A percentile compares a stretch with the other conserved stretches of the same genome.
These are phyloP conservation scores for Periparus ater DNA, from an alignment of 2,797 vertebrate species.

Conservation along the genomic window DNA sequence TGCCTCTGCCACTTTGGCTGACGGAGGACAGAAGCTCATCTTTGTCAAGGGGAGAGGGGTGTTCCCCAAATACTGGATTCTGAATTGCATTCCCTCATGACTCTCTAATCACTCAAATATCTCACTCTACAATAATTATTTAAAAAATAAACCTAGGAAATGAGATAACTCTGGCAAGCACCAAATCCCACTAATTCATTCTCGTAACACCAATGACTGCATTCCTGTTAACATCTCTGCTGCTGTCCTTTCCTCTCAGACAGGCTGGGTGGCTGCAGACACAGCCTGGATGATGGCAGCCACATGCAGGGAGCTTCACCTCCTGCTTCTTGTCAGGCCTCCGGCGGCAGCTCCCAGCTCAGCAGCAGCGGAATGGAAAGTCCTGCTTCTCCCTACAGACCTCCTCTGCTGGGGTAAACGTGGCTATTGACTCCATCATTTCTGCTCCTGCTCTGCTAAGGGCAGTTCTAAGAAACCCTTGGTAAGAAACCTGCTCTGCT, in stretches of 20 bases:
- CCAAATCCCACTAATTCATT: not conserved
- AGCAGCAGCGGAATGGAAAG: accelerated
- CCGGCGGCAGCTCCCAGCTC: accelerated
- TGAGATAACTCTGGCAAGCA: not conserved
- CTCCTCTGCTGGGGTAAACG: not conserved
- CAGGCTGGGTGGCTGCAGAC: not conserved
- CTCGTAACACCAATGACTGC: accelerated
- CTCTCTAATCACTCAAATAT: not conserved
- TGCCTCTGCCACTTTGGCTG: not conserved
- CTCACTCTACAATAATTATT: not conserved
- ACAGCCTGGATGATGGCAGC: not conserved
- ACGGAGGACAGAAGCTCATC: not conserved
- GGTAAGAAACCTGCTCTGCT: too few species aligned
- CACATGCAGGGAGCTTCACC: not conserved
- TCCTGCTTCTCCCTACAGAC: not conserved
- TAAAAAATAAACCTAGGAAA: not conserved
- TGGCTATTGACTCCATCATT: not conserved
- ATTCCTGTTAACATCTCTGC: not conserved
- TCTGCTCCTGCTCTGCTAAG: not conserved
- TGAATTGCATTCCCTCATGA: too few species aligned
- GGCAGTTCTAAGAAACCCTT: not conserved
- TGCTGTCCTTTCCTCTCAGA: not conserved
- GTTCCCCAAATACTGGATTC: not conserved
- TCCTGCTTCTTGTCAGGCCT: not conserved
- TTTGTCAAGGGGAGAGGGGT: not conserved